Evolutionary conservation across 2,888 invertebrate genomes (phyloP).

Genomic region (Ditula angustiorana): DNA sequence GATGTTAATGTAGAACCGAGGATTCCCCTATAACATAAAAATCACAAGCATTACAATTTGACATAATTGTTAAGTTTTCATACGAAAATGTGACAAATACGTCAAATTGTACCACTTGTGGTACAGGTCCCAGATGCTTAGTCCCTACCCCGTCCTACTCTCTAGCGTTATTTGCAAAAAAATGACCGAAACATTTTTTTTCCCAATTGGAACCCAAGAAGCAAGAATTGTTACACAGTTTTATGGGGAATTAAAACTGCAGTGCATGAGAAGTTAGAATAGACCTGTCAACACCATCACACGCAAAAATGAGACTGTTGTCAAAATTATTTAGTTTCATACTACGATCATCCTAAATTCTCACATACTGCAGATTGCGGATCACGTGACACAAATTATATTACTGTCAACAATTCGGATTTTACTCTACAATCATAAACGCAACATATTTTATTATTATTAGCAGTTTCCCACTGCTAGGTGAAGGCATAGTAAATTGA

Average conservation of each 20-base stretch:
- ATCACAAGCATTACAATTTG: no score
- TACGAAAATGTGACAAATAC: no score
- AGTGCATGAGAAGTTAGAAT: not conserved
- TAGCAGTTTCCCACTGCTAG: not conserved
- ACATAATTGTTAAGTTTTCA: no score
- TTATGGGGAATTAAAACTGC: not conserved
- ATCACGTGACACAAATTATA: conserved; percentile 14
- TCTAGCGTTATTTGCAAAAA: conserved; percentile 51
- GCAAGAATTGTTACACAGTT: not conserved
- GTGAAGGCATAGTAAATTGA: not conserved
- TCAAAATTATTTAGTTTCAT: not conserved
- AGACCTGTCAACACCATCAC: not conserved
- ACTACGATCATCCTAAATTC: not conserved
- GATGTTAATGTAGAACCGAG: no score
- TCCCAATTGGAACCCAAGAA: conserved; percentile 46
- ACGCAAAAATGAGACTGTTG: not conserved
- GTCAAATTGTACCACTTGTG: no score
- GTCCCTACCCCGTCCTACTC: conserved; percentile 28
- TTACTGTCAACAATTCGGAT: not conserved
- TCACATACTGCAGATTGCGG: not conserved
- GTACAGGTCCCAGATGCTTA: not conserved
- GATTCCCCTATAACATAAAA: no score
- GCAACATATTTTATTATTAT: conserved; percentile 1
- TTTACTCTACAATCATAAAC: not conserved
- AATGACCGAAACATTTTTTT: conserved; percentile 46